Conservation (phyloP, 2,113 vertebrate species). For the Phrynosoma platyrhinos region DNA sequence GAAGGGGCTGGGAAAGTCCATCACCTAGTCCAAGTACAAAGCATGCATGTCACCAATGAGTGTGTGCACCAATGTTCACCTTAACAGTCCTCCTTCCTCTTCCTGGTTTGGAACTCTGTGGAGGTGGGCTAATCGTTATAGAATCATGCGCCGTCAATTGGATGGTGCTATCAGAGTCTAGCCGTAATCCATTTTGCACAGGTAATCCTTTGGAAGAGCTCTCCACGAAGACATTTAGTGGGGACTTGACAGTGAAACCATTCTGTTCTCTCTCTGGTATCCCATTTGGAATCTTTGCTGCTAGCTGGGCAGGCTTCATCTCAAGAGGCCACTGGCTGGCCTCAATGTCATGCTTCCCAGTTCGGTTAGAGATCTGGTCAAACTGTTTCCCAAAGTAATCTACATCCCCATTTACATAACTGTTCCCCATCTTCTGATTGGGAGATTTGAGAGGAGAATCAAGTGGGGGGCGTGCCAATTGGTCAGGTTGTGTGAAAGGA, state of each 20-base stretch:
- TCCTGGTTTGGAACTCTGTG: slow-evolving; percentile 91
- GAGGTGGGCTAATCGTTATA: slow-evolving; percentile 91
- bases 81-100: slow-evolving; percentile 90
- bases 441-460: slow-evolving; percentile 72
- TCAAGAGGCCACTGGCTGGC: slow-evolving; percentile 81
- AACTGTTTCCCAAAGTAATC: slow-evolving; percentile 83
- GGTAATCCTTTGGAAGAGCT: slow-evolving; percentile 73
- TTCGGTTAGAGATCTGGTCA: slow-evolving; percentile 85
- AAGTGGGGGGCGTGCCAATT: slow-evolving; percentile 73
- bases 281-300: slow-evolving; percentile 73
- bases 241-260: slow-evolving; percentile 69
- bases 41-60: slow-evolving; percentile 69
- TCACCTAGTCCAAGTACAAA: slow-evolving; percentile 65
- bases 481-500: slow-evolving; percentile 82
- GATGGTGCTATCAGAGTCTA: slow-evolving; percentile 77
- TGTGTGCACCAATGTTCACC: slow-evolving; percentile 83
- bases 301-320: slow-evolving; percentile 68
- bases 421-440: slow-evolving; percentile 73
- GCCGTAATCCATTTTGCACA: slow-evolving; percentile 76
- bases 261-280: slow-evolving; percentile 81
- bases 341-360: slow-evolving; percentile 81
- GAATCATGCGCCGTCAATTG: slow-evolving; percentile 79
- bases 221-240: slow-evolving; percentile 82
- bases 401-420: slow-evolving; percentile 78
- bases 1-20: slow-evolving; percentile 39